Conservation (phyloP, 2,113 vertebrate species). For the Oreochromis tanganicae region DNA sequence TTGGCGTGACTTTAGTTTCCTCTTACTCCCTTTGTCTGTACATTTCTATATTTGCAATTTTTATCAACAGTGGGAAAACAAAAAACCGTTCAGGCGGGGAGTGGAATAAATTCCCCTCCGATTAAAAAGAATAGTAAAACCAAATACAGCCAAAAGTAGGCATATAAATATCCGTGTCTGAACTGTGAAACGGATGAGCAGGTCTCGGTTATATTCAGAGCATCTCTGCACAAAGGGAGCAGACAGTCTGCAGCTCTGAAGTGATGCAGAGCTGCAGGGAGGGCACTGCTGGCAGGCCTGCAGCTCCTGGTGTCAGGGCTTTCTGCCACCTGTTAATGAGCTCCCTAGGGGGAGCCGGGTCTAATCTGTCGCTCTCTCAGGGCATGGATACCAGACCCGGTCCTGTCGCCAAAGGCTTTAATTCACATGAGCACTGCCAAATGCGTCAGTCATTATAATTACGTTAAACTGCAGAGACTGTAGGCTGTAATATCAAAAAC, state of each 20-base stretch:
- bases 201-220: background rate
- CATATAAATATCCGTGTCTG: background rate
- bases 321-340: conserved; percentile 93
- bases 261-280: background rate
- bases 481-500: background rate
- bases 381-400: conserved; percentile 32
- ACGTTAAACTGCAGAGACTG: background rate
- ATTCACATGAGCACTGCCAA: conserved; percentile 17
- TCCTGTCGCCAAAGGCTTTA: conserved; percentile 49
- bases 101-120: background rate
- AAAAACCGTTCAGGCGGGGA: background rate
- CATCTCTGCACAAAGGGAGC: background rate
- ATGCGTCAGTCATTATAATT: background rate
- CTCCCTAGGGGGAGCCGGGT: conserved; percentile 64
- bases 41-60: background rate
- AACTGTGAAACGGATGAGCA: background rate
- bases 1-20: background rate
- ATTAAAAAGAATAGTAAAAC: background rate
- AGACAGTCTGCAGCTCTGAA: background rate
- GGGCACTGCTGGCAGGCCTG: conserved; percentile 72
- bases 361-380: conserved; percentile 40
- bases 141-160: background rate
- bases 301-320: conserved; percentile 67
- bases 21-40: background rate
- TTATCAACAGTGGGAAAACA: background rate